A percentile compares a stretch with the other conserved stretches of the same genome.
Conservation (phyloP, 2,888 invertebrate species). For the Temnothorax rugatulus region DNA sequence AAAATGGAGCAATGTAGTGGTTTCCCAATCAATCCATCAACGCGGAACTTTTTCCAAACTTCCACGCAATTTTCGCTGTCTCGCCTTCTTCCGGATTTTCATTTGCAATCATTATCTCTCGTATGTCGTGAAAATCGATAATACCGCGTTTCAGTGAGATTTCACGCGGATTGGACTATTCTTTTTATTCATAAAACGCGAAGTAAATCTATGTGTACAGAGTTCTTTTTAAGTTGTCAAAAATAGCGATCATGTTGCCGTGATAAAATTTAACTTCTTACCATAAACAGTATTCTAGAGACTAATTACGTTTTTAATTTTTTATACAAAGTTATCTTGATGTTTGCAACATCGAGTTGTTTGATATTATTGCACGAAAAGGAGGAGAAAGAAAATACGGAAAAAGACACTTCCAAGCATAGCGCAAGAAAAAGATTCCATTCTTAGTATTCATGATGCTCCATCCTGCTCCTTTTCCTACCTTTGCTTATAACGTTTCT, state of each 20-base stretch:
- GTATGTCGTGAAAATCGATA: conserved; percentile 9
- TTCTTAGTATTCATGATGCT: conserved; percentile 20
- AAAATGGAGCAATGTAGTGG: not conserved
- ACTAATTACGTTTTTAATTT: not conserved
- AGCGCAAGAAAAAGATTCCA: conserved; percentile 1
- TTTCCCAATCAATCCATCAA: conserved; percentile 6
- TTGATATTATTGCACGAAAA: not conserved
- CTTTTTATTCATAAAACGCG: conserved; percentile 22
- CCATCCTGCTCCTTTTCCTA: not conserved
- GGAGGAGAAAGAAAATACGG: not conserved
- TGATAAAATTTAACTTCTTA: not conserved
- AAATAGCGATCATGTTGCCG: not conserved
- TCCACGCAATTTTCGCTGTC: not conserved
- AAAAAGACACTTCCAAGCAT: not conserved
- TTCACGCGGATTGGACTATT: not conserved
- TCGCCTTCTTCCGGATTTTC: not conserved
- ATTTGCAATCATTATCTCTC: conserved; percentile 42
- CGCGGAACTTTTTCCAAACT: conserved; percentile 8
- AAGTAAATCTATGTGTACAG: not conserved
- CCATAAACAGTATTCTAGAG: not conserved
- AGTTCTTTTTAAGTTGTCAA: not conserved
- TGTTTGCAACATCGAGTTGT: not conserved
- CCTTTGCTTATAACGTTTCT: conserved; percentile 3
- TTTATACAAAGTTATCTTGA: too few relatives aligned
- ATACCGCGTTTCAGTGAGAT: not conserved